Evolutionary conservation across 1,140 invertebrate species (phyloP).

Genomic region (Tetranychus cinnabarinus): DNA sequence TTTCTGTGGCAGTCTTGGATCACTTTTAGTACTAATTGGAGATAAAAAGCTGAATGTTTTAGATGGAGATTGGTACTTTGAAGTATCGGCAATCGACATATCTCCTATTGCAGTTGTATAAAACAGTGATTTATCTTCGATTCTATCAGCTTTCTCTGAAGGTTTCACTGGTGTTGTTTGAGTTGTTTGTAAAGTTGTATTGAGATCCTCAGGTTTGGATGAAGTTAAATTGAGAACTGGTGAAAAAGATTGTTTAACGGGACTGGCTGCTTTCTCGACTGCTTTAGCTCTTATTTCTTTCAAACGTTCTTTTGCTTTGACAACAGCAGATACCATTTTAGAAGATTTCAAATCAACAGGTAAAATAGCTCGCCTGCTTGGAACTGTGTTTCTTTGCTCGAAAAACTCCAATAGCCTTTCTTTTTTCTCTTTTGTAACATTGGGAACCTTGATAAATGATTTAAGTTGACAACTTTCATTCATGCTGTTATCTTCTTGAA

Average conservation of each 20-base stretch:
- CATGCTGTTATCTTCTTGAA: background rate
- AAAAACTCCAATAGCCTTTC: background rate
- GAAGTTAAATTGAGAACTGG: background rate
- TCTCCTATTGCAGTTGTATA: background rate
- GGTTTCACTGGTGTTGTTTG: background rate
- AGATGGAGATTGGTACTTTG: too few relatives aligned
- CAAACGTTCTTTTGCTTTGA: slow-evolving; percentile 4
- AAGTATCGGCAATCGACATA: background rate
- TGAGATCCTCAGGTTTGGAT: background rate
- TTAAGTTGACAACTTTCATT: background rate
- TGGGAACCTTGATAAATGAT: background rate
- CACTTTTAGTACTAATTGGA: too few relatives aligned
- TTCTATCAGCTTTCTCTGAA: background rate
- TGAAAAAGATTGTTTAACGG: background rate
- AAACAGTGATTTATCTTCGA: background rate
- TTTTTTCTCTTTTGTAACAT: slow-evolving; percentile 1
- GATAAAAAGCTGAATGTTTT: too few relatives aligned
- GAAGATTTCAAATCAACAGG: slow-evolving; percentile 1
- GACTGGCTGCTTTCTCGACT: background rate
- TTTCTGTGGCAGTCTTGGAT: too few relatives aligned
- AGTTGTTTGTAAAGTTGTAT: background rate
- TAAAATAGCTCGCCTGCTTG: background rate
- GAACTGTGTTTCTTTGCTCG: slow-evolving; percentile 2
- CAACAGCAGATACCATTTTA: slow-evolving; percentile 3
- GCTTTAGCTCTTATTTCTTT: background rate